phyloP scores from a whole-genome alignment of 2,797 vertebrate species.

The Pygocentrus nattereri region DNA sequence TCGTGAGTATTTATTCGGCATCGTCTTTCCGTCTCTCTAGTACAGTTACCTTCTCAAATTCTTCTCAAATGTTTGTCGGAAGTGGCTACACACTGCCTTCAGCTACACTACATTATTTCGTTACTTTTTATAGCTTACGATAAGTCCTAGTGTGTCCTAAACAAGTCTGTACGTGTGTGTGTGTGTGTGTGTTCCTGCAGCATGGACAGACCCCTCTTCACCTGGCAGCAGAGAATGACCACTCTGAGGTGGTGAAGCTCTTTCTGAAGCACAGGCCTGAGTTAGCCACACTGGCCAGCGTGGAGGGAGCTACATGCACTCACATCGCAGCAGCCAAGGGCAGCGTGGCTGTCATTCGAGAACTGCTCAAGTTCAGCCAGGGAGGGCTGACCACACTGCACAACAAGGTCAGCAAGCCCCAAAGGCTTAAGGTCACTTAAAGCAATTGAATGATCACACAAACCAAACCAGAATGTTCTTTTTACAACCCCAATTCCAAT shows the following conservation, averaged over 20 bases:
- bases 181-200: conserved; percentile 44
- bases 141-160: no score
- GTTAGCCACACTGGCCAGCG: conserved; percentile 66
- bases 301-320: conserved; percentile 67
- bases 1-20: conserved; percentile 50
- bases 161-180: background rate
- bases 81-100: no score
- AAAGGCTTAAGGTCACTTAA: no score
- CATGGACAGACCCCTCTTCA: conserved; percentile 72
- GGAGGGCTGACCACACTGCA: conserved; percentile 58
- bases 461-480: no score
- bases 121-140: no score
- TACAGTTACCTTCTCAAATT: no score
- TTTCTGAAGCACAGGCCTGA: conserved; percentile 68
- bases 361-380: conserved; percentile 69
- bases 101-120: no score
- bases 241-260: conserved; percentile 72
- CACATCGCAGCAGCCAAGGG: conserved; percentile 74
- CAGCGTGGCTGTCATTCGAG: conserved; percentile 69
- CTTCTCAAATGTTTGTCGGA: no score
- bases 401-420: conserved; percentile 65
- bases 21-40: no score
- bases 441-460: no score
- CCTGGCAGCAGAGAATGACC: conserved; percentile 71
- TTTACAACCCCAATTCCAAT: no score